Percentiles rank a stretch among this genome's conserved stretches.
phyloP scores from a whole-genome alignment of 2,797 vertebrate genomes.

The Podarcis siculus region DNA sequence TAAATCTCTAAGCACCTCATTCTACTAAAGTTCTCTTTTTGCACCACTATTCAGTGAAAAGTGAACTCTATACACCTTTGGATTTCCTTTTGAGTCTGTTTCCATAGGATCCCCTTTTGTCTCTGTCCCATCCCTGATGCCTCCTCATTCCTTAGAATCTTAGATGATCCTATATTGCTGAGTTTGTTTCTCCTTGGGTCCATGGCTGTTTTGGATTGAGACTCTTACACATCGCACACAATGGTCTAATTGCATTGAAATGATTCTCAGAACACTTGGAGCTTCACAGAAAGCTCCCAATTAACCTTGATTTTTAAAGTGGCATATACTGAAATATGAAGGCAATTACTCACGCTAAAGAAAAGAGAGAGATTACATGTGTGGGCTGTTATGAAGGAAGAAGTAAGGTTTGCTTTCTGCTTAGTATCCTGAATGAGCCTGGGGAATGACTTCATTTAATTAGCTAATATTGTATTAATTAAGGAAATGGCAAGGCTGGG shows the following conservation, averaged over 20 bases:
- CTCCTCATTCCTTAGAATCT: neutral
- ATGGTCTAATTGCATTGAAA: neutral
- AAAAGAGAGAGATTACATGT: slow-evolving; percentile 11
- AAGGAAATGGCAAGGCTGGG: slow-evolving; percentile 40
- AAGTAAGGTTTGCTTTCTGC: slow-evolving; percentile 33
- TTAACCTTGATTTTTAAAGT: slow-evolving; percentile 42
- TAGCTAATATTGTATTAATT: slow-evolving; percentile 50
- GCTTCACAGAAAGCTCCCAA: slow-evolving; percentile 26
- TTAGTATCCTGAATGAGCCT: neutral
- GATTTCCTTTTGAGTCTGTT: neutral
- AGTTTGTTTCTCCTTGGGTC: neutral
- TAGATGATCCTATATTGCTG: neutral
- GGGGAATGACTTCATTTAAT: slow-evolving; percentile 43
- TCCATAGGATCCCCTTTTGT: neutral
- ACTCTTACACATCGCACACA: slow-evolving; percentile 9
- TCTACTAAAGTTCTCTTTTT: neutral
- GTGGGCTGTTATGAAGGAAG: neutral
- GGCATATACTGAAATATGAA: slow-evolving; percentile 14
- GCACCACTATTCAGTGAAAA: neutral
- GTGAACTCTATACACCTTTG: neutral
- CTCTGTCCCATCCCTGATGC: neutral
- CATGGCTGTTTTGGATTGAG: neutral
- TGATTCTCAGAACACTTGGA: slow-evolving; percentile 41
- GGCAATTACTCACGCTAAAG: neutral
- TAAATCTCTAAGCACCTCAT: neutral